phyloP scores from a whole-genome alignment of 2,888 invertebrate species.

The Clanis bilineata region DNA sequence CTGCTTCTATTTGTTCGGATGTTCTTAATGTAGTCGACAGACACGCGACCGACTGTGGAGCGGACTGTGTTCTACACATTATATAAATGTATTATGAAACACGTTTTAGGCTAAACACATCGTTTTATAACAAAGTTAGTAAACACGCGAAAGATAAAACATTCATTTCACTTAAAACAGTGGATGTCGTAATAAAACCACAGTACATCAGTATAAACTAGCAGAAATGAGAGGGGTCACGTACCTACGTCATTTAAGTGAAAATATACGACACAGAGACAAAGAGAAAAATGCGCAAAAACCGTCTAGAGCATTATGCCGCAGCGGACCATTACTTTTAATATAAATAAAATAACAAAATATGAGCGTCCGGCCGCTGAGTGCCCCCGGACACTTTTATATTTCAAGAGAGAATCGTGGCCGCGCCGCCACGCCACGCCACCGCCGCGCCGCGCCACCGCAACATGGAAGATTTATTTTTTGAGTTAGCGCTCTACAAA shows the following conservation, averaged over 20 bases:
- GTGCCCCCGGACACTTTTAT: slow-evolving; percentile 80
- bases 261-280: slow-evolving; percentile 77
- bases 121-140: slow-evolving; percentile 8
- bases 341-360: slow-evolving; percentile 83
- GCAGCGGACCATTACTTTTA: slow-evolving; percentile 79
- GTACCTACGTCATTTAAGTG: slow-evolving; percentile 79
- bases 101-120: slow-evolving; percentile 1
- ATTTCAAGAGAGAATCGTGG: slow-evolving; percentile 59
- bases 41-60: slow-evolving; percentile 3
- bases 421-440: slow-evolving; percentile 33
- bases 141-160: slow-evolving; percentile 8
- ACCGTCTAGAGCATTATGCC: slow-evolving; percentile 76
- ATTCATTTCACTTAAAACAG: slow-evolving; percentile 10
- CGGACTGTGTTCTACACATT: not conserved
- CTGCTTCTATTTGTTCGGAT: slow-evolving; percentile 20
- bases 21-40: slow-evolving; percentile 1
- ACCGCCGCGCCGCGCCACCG: slow-evolving; percentile 34
- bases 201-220: slow-evolving; percentile 54
- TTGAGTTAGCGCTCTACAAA: slow-evolving; percentile 22
- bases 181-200: slow-evolving; percentile 24
- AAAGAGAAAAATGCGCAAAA: slow-evolving; percentile 78
- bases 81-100: not conserved
- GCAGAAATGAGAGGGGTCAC: slow-evolving; percentile 68
- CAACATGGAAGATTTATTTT: slow-evolving; percentile 40
- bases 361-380: slow-evolving; percentile 81